Evolutionary conservation across 2,113 vertebrate species (phyloP).

Genomic region (Oryzias javanicus): DNA sequence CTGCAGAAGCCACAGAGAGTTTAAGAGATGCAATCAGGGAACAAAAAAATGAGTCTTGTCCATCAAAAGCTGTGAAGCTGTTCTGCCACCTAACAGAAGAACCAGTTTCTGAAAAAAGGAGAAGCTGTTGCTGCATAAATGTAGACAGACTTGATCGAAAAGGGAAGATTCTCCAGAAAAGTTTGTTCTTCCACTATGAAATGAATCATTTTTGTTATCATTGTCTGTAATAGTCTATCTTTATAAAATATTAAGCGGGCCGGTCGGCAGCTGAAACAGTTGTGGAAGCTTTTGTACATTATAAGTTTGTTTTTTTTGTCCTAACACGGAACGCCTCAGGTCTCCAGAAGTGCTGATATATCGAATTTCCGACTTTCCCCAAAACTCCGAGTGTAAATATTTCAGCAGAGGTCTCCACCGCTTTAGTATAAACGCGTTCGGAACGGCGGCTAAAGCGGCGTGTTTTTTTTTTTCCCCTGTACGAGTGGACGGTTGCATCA

Average conservation of each 20-base stretch:
- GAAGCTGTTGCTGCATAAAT: too few relatives aligned
- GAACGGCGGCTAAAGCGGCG: constrained; percentile 46
- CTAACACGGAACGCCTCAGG: constrained; percentile 25
- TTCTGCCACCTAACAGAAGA: too few relatives aligned
- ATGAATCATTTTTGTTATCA: too few relatives aligned
- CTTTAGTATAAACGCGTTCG: constrained; percentile 31
- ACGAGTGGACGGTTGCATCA: constrained; percentile 40
- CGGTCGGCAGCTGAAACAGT: constrained; percentile 3
- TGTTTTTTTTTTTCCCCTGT: constrained; percentile 39
- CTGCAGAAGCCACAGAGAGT: too few relatives aligned
- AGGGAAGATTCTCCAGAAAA: too few relatives aligned
- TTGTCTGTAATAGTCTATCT: constrained; percentile 10
- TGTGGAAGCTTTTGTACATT: constrained; percentile 29
- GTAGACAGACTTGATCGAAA: too few relatives aligned
- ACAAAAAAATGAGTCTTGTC: too few relatives aligned
- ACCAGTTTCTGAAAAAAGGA: too few relatives aligned
- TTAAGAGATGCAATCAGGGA: too few relatives aligned
- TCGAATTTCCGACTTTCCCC: constrained; percentile 56
- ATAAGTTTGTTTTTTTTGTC: constrained; percentile 32
- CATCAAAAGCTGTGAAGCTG: too few relatives aligned
- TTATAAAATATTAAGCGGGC: constrained; percentile 41
- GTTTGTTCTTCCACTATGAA: too few relatives aligned
- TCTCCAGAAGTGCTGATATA: constrained; percentile 68
- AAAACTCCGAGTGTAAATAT: constrained; percentile 65
- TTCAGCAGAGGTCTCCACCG: constrained; percentile 45